Evolutionary conservation across 2,113 vertebrate species (phyloP).

Genomic region (Anguilla rostrata): DNA sequence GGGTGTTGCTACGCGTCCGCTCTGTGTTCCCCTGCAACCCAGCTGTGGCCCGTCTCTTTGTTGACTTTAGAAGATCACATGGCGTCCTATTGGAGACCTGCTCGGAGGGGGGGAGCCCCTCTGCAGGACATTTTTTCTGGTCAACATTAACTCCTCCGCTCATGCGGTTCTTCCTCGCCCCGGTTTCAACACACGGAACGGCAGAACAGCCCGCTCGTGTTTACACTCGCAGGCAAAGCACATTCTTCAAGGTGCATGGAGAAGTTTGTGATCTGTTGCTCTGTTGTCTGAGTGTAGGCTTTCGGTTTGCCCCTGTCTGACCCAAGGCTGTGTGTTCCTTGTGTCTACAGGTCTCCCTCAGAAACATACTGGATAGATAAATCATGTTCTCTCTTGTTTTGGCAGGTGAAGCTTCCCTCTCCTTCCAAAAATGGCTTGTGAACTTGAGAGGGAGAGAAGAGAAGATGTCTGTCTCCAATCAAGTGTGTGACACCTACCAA

Average conservation of each 20-base stretch:
- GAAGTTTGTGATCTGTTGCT: not conserved
- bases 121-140: slow-evolving; percentile 51
- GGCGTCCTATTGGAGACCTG: slow-evolving; percentile 49
- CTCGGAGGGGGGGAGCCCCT: slow-evolving; percentile 40
- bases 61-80: slow-evolving; percentile 76
- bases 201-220: not conserved
- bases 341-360: not conserved
- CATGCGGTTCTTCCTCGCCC: slow-evolving; percentile 20
- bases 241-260: not conserved
- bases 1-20: slow-evolving; percentile 62
- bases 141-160: slow-evolving; percentile 51
- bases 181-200: slow-evolving; percentile 12
- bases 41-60: slow-evolving; percentile 69
- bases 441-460: not conserved
- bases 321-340: not conserved
- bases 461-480: not conserved
- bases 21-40: slow-evolving; percentile 61
- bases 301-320: not conserved
- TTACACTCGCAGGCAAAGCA: not conserved
- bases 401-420: not conserved
- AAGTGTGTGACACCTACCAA: not conserved
- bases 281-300: not conserved
- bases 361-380: not conserved
- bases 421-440: not conserved
- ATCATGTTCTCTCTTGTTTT: slow-evolving; percentile 1